Evolutionary conservation across 2,888 invertebrate species (phyloP).

Genomic region (Leptinotarsa tumamoca): DNA sequence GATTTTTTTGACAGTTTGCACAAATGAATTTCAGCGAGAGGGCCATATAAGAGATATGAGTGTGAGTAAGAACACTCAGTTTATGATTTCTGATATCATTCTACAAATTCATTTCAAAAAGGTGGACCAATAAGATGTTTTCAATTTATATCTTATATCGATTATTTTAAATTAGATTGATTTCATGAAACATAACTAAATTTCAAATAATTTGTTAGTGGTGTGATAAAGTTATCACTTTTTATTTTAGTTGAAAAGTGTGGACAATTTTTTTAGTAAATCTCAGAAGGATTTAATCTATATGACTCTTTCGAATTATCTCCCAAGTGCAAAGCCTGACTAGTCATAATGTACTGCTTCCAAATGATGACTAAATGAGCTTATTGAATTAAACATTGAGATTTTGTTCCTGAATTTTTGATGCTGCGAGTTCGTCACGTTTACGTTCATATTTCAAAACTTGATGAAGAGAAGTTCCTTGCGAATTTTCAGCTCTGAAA

Average conservation of each 20-base stretch:
- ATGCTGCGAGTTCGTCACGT: slow-evolving; percentile 14
- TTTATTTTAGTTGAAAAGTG: no score
- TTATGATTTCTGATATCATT: background rate
- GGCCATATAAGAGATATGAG: slow-evolving; percentile 2
- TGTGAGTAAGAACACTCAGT: background rate
- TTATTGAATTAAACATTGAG: slow-evolving; percentile 58
- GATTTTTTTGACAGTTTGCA: slow-evolving; percentile 20
- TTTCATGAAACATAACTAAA: no score
- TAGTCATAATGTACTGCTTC: slow-evolving; percentile 60
- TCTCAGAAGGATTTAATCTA: slow-evolving; percentile 5
- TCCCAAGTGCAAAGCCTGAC: slow-evolving; percentile 26
- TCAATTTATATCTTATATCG: no score
- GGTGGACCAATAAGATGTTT: background rate
- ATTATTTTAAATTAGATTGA: no score
- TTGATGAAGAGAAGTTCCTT: slow-evolving; percentile 6
- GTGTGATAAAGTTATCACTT: background rate
- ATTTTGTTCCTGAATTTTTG: slow-evolving; percentile 44
- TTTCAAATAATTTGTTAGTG: background rate
- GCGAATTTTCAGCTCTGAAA: slow-evolving; percentile 17
- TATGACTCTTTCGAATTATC: slow-evolving; percentile 12
- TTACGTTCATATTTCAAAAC: background rate
- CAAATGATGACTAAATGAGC: slow-evolving; percentile 66
- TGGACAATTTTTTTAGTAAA: background rate
- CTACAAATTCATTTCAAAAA: background rate
- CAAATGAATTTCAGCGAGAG: background rate